Evolutionary conservation across 2,888 invertebrate genomes (phyloP).

Genomic region (Tetragonisca angustula): DNA sequence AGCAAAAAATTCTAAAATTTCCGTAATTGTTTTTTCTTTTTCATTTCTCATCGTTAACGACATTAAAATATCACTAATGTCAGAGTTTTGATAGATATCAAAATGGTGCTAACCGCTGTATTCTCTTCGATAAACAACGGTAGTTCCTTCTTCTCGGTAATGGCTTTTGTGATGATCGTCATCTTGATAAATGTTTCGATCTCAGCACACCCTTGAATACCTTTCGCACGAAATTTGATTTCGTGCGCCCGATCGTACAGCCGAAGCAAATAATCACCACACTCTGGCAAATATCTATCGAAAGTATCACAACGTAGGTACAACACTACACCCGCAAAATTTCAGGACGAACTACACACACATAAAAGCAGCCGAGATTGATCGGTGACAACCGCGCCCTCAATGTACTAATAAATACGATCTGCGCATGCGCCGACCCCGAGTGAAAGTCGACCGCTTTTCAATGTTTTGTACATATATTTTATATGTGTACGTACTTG

Average conservation of each 20-base stretch:
- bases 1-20: not conserved
- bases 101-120: conserved; percentile 78
- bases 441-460: conserved; percentile 1
- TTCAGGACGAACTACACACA: conserved; percentile 57
- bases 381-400: conserved; percentile 70
- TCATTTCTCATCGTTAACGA: not conserved
- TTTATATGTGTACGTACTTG: not conserved
- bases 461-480: not conserved
- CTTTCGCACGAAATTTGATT: conserved; percentile 2
- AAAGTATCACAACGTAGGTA: conserved; percentile 13
- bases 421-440: conserved; percentile 48
- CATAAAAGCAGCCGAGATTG: conserved; percentile 62
- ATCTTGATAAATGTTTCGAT: conserved; percentile 83
- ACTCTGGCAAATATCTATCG: conserved; percentile 11
- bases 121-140: conserved; percentile 87
- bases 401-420: conserved; percentile 44
- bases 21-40: too few species aligned
- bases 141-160: conserved; percentile 89
- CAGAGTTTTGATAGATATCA: not conserved
- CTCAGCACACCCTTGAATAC: conserved; percentile 11
- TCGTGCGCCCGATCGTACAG: conserved; percentile 1
- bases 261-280: conserved; percentile 23
- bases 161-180: conserved; percentile 92
- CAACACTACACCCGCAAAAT: conserved; percentile 27
- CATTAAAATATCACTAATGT: not conserved